These are phyloP conservation scores for Antechinus stuartii DNA, from an alignment of 2,113 vertebrate species.

Conservation along the genomic window DNA sequence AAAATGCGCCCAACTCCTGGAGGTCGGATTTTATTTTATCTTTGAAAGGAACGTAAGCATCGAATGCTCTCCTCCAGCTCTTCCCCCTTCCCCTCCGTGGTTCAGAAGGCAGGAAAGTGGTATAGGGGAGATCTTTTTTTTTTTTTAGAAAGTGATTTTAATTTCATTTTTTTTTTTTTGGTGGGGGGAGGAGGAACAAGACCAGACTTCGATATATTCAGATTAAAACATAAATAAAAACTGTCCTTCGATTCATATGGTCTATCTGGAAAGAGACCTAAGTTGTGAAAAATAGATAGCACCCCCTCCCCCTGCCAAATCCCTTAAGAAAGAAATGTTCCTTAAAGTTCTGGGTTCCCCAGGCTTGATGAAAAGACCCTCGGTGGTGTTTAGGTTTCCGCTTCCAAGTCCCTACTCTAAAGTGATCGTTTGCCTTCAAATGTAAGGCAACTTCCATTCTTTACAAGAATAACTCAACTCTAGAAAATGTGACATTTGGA, in stretches of 20 bases:
- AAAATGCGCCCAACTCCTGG: constrained; percentile 46
- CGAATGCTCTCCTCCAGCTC: background rate
- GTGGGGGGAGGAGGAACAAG: constrained; percentile 36
- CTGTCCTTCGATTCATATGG: constrained; percentile 1
- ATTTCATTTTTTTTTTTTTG: background rate
- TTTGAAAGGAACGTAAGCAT: constrained; percentile 15
- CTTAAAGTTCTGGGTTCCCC: background rate
- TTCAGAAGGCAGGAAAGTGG: constrained; percentile 36
- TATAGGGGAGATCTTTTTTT: background rate
- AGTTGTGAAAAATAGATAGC: constrained; percentile 13
- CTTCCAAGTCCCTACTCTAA: background rate
- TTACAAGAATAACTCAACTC: background rate
- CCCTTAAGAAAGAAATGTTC: constrained; percentile 5
- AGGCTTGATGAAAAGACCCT: background rate
- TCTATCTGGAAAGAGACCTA: constrained; percentile 14
- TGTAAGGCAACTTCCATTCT: background rate
- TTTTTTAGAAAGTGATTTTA: constrained; percentile 44
- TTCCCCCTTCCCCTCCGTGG: background rate
- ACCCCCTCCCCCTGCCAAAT: background rate
- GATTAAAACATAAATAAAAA: constrained; percentile 9
- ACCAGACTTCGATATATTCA: constrained; percentile 14
- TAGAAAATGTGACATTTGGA: constrained; percentile 29
- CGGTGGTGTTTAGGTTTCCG: constrained; percentile 22
- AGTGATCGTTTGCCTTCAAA: background rate
- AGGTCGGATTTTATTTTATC: background rate